Conservation (phyloP, 2,113 vertebrate species). For the Eolophus roseicapilla region DNA sequence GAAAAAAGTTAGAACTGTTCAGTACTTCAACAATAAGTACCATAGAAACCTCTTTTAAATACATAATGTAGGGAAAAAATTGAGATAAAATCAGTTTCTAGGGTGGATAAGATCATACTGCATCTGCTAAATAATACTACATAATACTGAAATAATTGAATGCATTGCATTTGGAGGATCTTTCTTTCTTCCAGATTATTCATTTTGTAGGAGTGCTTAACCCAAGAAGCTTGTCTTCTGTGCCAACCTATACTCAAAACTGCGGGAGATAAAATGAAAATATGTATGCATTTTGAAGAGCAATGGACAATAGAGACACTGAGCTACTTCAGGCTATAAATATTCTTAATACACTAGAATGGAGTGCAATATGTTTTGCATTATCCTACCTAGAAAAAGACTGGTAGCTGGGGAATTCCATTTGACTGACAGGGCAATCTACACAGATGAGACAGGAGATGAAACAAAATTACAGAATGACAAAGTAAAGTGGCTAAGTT, state of each 20-base stretch:
- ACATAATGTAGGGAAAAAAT: background rate
- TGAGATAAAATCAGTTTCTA: background rate
- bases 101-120: background rate
- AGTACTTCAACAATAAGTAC: background rate
- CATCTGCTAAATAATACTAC: background rate
- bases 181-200: background rate
- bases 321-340: background rate
- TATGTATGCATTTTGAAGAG: background rate
- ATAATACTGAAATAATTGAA: background rate
- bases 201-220: background rate
- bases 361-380: background rate
- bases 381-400: background rate
- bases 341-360: background rate
- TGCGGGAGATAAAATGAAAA: background rate
- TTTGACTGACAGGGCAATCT: background rate
- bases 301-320: background rate
- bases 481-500: background rate
- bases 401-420: background rate
- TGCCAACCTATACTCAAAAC: background rate
- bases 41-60: background rate
- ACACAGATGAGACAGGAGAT: background rate
- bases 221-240: background rate
- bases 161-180: background rate
- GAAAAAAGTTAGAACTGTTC: background rate
- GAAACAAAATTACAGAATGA: background rate